A percentile compares a stretch with the other conserved stretches of the same genome.
Conservation (phyloP, 2,888 invertebrate genomes). For the Archaeoteleia sp. region DNA sequence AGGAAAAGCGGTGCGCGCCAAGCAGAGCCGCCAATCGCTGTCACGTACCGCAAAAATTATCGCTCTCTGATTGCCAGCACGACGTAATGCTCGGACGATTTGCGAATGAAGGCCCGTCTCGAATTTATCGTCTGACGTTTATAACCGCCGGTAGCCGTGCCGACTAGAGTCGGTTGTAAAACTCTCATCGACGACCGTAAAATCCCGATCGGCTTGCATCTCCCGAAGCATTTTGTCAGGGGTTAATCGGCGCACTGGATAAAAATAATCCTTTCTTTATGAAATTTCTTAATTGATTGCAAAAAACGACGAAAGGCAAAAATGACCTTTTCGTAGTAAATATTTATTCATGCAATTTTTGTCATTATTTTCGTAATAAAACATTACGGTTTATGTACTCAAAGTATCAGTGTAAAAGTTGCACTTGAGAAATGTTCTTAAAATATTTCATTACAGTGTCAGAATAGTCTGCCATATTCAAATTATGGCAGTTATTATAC, state of each 20-base stretch:
- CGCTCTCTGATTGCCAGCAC: constrained; percentile 56
- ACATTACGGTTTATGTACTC: too few relatives aligned
- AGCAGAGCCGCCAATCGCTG: constrained; percentile 30
- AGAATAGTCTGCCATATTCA: too few relatives aligned
- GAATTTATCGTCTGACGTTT: constrained; percentile 43
- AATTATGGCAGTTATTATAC: too few relatives aligned
- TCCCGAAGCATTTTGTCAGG: constrained; percentile 25
- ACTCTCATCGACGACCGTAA: constrained; percentile 39
- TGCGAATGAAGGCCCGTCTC: constrained; percentile 31
- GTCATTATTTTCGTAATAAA: too few relatives aligned
- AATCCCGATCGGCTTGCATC: constrained; percentile 31
- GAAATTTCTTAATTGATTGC: constrained; percentile 5
- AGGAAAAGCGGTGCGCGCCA: constrained; percentile 11
- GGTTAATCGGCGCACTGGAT: constrained; percentile 19
- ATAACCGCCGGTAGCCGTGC: constrained; percentile 36
- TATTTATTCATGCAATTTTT: too few relatives aligned
- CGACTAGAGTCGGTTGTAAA: constrained; percentile 39
- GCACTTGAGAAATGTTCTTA: too few relatives aligned
- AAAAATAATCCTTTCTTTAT: constrained; percentile 12
- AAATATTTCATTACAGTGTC: too few relatives aligned
- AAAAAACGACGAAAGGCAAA: neutral
- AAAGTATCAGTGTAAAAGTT: too few relatives aligned
- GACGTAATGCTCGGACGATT: constrained; percentile 27
- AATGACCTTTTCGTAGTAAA: too few relatives aligned
- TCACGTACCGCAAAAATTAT: constrained; percentile 61